These are phyloP conservation scores for Chelonus formosanus DNA, from an alignment of 2,888 invertebrate genomes.

Conservation along the genomic window DNA sequence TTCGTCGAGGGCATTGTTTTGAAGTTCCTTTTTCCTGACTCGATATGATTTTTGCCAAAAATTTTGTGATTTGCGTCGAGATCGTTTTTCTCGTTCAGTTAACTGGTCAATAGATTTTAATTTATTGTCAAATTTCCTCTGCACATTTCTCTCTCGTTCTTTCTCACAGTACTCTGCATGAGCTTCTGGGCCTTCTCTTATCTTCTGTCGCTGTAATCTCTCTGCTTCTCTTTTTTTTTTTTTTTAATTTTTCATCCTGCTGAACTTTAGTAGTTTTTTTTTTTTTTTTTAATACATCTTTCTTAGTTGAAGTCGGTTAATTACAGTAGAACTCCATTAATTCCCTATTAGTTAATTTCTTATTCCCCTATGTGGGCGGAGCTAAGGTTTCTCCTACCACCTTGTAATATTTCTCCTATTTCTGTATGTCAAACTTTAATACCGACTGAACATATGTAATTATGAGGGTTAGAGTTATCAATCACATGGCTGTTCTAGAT, in stretches of 20 bases:
- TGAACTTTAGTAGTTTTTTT: slow-evolving; percentile 10
- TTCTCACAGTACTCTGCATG: slow-evolving; percentile 25
- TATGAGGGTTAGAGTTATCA: too few relatives aligned
- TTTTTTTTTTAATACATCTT: neutral
- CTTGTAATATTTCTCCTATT: too few relatives aligned
- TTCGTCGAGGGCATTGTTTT: too few relatives aligned
- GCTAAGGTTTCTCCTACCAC: too few relatives aligned
- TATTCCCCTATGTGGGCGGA: too few relatives aligned
- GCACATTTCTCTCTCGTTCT: slow-evolving; percentile 31
- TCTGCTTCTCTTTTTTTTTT: slow-evolving; percentile 31
- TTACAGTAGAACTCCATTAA: neutral
- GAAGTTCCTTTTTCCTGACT: slow-evolving; percentile 12
- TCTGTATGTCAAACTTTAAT: too few relatives aligned
- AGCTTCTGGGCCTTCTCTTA: slow-evolving; percentile 30
- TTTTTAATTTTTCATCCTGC: slow-evolving; percentile 18
- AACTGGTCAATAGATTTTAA: slow-evolving; percentile 27
- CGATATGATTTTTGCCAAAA: slow-evolving; percentile 26
- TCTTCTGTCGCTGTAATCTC: slow-evolving; percentile 27
- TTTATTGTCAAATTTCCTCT: slow-evolving; percentile 29
- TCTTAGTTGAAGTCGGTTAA: neutral
- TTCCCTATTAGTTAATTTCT: too few relatives aligned
- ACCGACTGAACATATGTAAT: too few relatives aligned
- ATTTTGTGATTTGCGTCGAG: slow-evolving; percentile 33
- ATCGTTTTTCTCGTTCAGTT: slow-evolving; percentile 32
- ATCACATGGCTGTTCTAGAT: too few relatives aligned